These are phyloP conservation scores for Theristicus caerulescens DNA, from an alignment of 2,113 vertebrate species.

Conservation along the genomic window DNA sequence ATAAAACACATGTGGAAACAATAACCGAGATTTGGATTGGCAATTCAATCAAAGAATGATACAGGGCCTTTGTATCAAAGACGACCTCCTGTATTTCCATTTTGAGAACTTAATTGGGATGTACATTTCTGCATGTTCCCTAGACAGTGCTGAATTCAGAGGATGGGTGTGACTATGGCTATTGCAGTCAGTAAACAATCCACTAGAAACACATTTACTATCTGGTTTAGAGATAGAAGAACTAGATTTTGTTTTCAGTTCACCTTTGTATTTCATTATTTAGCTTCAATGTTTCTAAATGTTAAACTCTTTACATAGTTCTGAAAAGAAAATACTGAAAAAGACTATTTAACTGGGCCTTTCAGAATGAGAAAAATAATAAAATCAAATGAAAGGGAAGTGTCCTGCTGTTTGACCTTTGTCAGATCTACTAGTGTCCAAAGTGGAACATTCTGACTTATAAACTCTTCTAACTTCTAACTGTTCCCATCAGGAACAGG, in stretches of 20 bases:
- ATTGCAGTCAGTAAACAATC: neutral
- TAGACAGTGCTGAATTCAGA: neutral
- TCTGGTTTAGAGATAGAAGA: neutral
- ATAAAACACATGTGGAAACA: neutral
- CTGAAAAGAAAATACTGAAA: neutral
- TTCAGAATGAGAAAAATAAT: neutral
- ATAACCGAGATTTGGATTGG: neutral
- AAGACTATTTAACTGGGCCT: neutral
- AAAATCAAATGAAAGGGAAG: neutral
- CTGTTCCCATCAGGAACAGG: neutral
- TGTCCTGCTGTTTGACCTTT: neutral
- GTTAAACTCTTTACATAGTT: neutral
- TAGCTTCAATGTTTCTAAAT: neutral
- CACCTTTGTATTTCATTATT: neutral
- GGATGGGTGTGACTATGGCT: neutral
- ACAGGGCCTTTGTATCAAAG: neutral
- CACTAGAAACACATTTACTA: neutral
- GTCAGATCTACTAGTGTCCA: too few relatives aligned
- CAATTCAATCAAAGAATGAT: neutral
- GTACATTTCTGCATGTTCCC: neutral
- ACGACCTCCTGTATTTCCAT: neutral
- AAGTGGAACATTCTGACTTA: neutral
- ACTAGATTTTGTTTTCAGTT: neutral
- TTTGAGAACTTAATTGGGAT: neutral
- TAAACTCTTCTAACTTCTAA: neutral